Evolutionary conservation across 2,888 invertebrate genomes (phyloP), one percentile per base, ranked within the genome.

Genomic region (Acanthococcus lagerstroemiae): DNA sequence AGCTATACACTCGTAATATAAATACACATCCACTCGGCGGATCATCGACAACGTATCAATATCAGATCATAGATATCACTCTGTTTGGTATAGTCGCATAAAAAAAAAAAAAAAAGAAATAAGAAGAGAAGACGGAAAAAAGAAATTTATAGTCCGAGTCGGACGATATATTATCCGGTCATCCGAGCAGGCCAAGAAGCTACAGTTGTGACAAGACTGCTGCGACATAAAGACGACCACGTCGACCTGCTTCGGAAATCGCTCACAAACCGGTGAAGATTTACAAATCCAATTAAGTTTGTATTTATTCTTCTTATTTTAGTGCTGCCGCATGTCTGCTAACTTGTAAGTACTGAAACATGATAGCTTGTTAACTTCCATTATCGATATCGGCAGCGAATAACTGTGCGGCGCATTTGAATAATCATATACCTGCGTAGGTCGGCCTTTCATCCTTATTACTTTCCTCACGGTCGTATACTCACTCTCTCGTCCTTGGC

Each of bases 61-160:
- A 60, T 60, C 60, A 60, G 60, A 60, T 60, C 50, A 60, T 50
- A 27, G 60, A 48, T 60, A 48, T 60, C 60, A 26, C 48, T n/a
- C n/a, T 45, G 19, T 45, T 45, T 45, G 46, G 46, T 45, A 45
- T 45, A 4, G 46, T 45, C 46, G 46, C 17, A n/a, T 17, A 45
- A 45, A 45, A 19, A 37, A 37, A 37, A 17, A 45, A 15, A 45
- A 45, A n/a, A n/a, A n/a, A n/a, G n/a, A n/a, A n/a, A n/a, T n/a
- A n/a, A n/a, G n/a, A n/a, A n/a, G n/a, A n/a, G 19, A 7, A 45
- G 19, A 15, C 15, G 46, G 19, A 37, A 45, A 19, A 45, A 15
- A 7, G 4, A 45, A 45, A 45, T 45, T 45, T 45, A 45, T 45
- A 15, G 46, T 37, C 46, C 19, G 4, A 45, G 46, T 6, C 15